These are phyloP conservation scores for Nyctereutes procyonoides DNA, from an alignment of 2,113 vertebrate genomes.

Conservation along the genomic window DNA sequence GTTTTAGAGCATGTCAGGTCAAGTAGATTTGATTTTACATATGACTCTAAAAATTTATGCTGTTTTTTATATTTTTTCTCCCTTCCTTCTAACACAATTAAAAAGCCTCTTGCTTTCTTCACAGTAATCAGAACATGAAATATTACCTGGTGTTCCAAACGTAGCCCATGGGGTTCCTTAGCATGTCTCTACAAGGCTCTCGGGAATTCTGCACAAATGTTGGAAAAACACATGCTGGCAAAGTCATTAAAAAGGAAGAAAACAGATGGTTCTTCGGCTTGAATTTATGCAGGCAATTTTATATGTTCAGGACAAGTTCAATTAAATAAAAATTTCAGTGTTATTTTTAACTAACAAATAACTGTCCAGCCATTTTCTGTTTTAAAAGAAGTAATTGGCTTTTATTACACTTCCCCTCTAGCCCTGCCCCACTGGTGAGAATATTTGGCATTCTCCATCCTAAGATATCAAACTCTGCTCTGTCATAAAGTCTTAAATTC, in stretches of 20 bases:
- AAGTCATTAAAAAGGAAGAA: conserved; percentile 68
- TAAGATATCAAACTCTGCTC: not conserved
- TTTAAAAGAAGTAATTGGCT: not conserved
- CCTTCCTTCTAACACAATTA: conserved; percentile 27
- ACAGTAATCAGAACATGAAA: conserved; percentile 60
- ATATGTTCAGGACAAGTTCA: conserved; percentile 63
- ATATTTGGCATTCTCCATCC: not conserved
- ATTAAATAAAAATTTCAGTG: conserved; percentile 59
- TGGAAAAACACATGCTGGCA: conserved; percentile 61
- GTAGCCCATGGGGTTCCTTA: conserved; percentile 6
- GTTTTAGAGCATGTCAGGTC: not conserved
- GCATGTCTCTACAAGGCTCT: conserved; percentile 55
- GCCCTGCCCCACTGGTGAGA: fast-evolving
- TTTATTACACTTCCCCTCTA: not conserved
- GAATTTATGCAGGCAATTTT: conserved; percentile 65
- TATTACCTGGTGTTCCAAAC: conserved; percentile 36
- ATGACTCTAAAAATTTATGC: not conserved
- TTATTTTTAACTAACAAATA: conserved; percentile 11
- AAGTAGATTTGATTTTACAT: not conserved
- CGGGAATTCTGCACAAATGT: conserved; percentile 67
- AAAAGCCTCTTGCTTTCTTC: conserved; percentile 48
- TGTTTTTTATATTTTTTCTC: not conserved
- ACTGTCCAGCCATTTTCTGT: not conserved
- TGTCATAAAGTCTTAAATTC: not conserved
- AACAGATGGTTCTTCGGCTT: conserved; percentile 67